Evolutionary conservation across 2,797 vertebrate genomes (phyloP).

Genomic region (Acanthiza pusilla): DNA sequence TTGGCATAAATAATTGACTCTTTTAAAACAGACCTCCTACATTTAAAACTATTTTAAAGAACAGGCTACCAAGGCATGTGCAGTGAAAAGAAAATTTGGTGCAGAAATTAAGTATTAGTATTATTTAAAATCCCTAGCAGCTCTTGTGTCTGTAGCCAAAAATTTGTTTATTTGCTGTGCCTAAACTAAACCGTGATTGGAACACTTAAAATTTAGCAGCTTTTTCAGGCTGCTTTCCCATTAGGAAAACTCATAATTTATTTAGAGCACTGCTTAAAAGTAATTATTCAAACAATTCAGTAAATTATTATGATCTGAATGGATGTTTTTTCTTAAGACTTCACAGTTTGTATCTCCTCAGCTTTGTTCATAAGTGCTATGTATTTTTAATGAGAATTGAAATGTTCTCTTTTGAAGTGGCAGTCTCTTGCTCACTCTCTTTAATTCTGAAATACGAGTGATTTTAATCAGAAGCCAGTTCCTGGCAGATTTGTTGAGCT

Average conservation of each 20-base stretch:
- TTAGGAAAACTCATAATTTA: background rate
- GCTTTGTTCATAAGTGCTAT: background rate
- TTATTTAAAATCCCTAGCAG: background rate
- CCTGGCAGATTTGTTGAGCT: background rate
- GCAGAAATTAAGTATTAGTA: background rate
- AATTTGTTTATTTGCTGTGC: conserved; percentile 5
- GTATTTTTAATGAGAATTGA: background rate
- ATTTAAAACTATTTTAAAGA: background rate
- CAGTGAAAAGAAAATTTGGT: background rate
- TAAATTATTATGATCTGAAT: background rate
- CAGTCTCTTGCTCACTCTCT: background rate
- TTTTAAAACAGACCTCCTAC: background rate
- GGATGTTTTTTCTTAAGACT: background rate
- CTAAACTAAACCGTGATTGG: background rate
- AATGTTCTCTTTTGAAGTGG: background rate
- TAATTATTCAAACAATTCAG: background rate
- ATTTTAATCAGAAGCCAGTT: background rate
- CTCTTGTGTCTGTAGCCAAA: background rate
- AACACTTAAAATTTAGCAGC: background rate
- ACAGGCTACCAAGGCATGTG: background rate
- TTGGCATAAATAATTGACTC: background rate
- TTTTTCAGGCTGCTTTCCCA: background rate
- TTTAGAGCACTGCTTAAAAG: background rate
- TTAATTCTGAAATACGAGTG: background rate
- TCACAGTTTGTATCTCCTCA: background rate